Base-by-base conservation (phyloP, 2,113 vertebrate species). In the Pteruthius melanotis region DNA sequence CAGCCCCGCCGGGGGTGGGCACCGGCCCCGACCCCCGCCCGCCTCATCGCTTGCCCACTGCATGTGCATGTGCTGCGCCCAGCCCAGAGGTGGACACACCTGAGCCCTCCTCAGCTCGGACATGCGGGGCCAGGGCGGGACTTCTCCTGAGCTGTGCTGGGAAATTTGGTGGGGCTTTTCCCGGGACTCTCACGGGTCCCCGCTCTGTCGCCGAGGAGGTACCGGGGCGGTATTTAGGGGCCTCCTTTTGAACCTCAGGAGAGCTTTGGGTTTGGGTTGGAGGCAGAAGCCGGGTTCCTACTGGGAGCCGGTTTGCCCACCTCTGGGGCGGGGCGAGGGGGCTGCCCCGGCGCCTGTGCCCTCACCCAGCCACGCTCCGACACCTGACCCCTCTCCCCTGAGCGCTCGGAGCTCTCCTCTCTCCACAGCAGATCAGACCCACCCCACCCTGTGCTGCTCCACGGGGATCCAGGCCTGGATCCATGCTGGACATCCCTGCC, bases 31-130 rank as follows among this genome's bases (percentile, higher is more conserved):
- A 78, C 40, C 88, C 71, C 78, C 16, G 31, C 87, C 92, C 18
- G 0, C 96, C 49, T 94, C 93, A 94, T 96, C 10, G 83, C 94
- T 95, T 93, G 37, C 74, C 71, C 86, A 10, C 91, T 97, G 97
- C 97, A 97, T 97, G 97, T 97, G 93, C 95, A 94, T 97, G 96
- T 84, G 86, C 95, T 95, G 94, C 39, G 12, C 57, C 60, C 87
- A 79, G 93, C 93, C 86, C 93, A 96, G 92, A 94, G 96, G 96
- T 95, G 69, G 90, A 92, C 90, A 97, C 97, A 95, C 90, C 71
- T 2, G n/a, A 44, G 82, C 39, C 75, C 83, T 37, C 44, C 44
- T 31, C 2, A 3, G 60, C 83, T 92, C 57, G 15, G 68, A 28
- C 57, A 17, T 5, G 3, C 0, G 1, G 50, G 40, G n/a, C 69